phyloP scores from a whole-genome alignment of 2,888 invertebrate genomes.

The Tenthredo notha region DNA sequence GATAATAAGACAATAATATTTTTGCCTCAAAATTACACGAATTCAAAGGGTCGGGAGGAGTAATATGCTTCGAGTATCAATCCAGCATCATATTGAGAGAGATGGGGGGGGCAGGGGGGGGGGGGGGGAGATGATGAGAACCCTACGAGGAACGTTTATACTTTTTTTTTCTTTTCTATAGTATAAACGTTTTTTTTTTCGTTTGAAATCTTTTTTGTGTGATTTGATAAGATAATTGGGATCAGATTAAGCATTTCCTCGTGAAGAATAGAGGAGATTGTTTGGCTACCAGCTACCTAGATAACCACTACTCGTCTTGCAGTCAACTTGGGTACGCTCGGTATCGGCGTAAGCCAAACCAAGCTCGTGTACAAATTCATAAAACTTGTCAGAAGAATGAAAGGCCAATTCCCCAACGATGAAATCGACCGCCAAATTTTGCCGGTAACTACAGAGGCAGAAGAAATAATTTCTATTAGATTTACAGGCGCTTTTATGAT shows the following conservation, averaged over 20 bases:
- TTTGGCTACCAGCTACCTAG: constrained; percentile 74
- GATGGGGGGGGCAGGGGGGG: no score
- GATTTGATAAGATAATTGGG: background rate
- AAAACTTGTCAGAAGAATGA: constrained; percentile 89
- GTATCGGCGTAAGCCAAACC: constrained; percentile 87
- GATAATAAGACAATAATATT: background rate
- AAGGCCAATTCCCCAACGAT: constrained; percentile 94
- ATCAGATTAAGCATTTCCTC: constrained; percentile 18
- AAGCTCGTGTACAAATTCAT: constrained; percentile 93
- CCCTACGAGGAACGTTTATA: background rate
- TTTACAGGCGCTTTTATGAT: background rate
- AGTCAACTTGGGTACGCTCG: constrained; percentile 90
- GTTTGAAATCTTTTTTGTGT: background rate
- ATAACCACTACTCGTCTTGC: constrained; percentile 87
- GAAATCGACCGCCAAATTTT: constrained; percentile 92
- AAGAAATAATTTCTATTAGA: constrained; percentile 71
- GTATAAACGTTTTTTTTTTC: background rate
- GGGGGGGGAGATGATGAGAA: background rate
- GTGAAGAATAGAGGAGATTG: constrained; percentile 40
- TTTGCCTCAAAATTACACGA: background rate
- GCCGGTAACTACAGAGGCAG: constrained; percentile 92
- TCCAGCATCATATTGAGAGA: no score
- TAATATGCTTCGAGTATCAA: background rate
- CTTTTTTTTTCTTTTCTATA: background rate
- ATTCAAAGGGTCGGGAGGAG: background rate